Conservation (phyloP, 2,113 vertebrate genomes). For the Psephotus haematonotus region DNA sequence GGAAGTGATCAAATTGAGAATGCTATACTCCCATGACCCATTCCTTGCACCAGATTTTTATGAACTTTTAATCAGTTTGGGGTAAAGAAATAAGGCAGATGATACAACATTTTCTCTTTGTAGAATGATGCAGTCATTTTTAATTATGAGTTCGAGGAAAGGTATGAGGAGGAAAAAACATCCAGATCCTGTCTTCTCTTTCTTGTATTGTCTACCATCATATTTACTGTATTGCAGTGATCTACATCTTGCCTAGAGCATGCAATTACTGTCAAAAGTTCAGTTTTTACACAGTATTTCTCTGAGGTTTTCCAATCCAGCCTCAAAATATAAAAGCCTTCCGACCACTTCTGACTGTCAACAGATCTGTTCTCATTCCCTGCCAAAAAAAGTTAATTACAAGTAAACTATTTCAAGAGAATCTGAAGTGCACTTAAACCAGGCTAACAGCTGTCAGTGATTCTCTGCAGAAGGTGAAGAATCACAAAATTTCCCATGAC, state of each 20-base stretch:
- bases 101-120: not conserved
- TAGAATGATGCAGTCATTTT: not conserved
- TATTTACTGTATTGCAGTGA: not conserved
- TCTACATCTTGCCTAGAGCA: not conserved
- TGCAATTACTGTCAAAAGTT: not conserved
- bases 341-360: not conserved
- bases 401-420: not conserved
- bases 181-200: not conserved
- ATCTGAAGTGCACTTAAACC: not conserved
- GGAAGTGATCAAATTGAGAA: not conserved
- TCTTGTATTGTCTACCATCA: not conserved
- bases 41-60: not conserved
- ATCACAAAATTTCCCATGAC: not conserved
- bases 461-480: slow-evolving; percentile 5
- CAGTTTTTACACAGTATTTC: not conserved
- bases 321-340: not conserved
- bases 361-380: slow-evolving; percentile 3
- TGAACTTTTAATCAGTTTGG: not conserved
- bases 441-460: not conserved
- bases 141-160: not conserved
- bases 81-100: not conserved
- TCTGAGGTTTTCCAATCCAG: not conserved
- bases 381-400: not conserved
- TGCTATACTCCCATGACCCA: not conserved
- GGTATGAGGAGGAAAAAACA: not conserved